Percentiles rank a stretch among this genome's conserved stretches.
phyloP scores from a whole-genome alignment of 2,113 vertebrate species.

The Mus spicilegus region DNA sequence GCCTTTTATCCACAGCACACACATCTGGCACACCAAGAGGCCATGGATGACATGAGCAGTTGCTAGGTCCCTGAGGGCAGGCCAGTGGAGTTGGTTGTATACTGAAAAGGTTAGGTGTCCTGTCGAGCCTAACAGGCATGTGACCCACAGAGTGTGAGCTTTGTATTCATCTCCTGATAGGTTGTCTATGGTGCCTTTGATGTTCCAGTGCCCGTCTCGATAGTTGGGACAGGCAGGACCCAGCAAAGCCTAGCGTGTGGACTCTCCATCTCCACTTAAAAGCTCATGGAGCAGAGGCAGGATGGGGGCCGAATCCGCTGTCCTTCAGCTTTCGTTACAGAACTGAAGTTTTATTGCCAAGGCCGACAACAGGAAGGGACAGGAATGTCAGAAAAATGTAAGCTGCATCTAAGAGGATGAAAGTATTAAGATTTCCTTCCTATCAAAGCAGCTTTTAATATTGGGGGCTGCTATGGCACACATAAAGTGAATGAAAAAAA shows the following conservation, averaged over 20 bases:
- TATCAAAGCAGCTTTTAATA: neutral
- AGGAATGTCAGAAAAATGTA: conserved; percentile 16
- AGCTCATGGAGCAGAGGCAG: neutral
- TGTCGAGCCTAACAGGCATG: neutral
- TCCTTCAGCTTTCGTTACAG: neutral
- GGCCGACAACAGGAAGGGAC: neutral
- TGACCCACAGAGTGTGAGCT: neutral
- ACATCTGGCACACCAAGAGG: too few species aligned
- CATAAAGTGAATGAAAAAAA: neutral
- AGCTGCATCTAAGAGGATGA: neutral
- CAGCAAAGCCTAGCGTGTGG: neutral
- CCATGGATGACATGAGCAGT: too few species aligned
- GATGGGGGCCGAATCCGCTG: neutral
- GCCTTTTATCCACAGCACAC: too few species aligned
- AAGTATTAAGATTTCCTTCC: neutral
- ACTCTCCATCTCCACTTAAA: neutral
- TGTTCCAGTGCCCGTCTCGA: neutral
- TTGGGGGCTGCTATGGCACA: neutral
- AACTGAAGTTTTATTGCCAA: neutral
- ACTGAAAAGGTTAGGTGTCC: too few species aligned
- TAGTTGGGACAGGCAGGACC: neutral
- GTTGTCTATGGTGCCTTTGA: neutral
- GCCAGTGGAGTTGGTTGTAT: too few species aligned
- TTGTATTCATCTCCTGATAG: neutral
- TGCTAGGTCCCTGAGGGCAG: too few species aligned